Base-by-base conservation (phyloP, 2,888 invertebrate species). In the Sphaeridia pumilis region DNA sequence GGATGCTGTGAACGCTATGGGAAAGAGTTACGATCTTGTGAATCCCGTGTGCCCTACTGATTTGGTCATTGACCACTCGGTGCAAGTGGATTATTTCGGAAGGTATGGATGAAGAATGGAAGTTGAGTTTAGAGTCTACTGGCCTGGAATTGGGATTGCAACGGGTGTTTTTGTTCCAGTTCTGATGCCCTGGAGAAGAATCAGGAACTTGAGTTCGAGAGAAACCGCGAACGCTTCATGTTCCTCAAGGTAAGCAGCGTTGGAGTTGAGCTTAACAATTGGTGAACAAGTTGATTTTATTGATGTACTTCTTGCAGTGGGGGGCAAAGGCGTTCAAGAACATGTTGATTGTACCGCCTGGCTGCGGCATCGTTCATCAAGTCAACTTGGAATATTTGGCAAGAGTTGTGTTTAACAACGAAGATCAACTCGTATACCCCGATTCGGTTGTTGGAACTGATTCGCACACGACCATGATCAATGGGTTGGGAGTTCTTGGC, bases 391-490 rank as follows among this genome's bases (percentile, higher is more conserved):
- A 95, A 70, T 94, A 93, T 69, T 71, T 97, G 46, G 88, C 87
- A 0, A 74, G 87, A 53, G 92, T 95, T 14, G 93, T 95, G 31
- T 95, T 95, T 69, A 77, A 79, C 10, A 75, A 74, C 0, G 71
- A 77, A 17, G 74, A 77, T 42, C 68, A 74, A 46, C 66, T 82
- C 1, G 72, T 93, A 1, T 83, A 87, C 68, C 92, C 92, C 0
- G 93, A 94, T 71, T 87, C 86, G 10, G 82, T 92, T 58, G 95
- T 98, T 36, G 97, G 97, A 7, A 97, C 97, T 0, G 98, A 98
- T 76, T 93, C 93, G 0, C 97, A 98, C 68, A 98, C 97, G 2
- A 97, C 97, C 14, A 97, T 98, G 95, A 93, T 97, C 61, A 94
- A 94, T 69, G 95, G 95, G 0, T 78, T 95, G 3, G 95, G 97